phyloP scores from a whole-genome alignment of 30 jellyfish, hydroid and myxozoan genomes.

The Clytia hemisphaerica region DNA sequence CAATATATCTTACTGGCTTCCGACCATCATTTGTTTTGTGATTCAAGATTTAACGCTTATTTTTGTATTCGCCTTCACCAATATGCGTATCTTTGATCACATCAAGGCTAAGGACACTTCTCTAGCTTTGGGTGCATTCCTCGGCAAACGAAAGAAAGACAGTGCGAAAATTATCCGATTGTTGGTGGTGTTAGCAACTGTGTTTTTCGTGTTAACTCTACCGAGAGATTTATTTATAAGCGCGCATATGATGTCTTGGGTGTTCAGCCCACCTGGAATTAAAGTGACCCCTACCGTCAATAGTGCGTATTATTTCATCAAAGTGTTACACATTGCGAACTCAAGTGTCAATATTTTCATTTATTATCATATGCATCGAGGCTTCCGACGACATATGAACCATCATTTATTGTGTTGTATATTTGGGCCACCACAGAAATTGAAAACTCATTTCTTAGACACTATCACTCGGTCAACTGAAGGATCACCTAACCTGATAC shows the following conservation, averaged over 20 bases:
- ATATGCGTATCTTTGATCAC: conserved; percentile 29
- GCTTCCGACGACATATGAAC: conserved; percentile 12
- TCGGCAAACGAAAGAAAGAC: conserved; percentile 38
- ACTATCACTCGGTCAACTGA: no score
- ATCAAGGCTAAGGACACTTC: conserved; percentile 27
- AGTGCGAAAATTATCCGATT: conserved; percentile 51
- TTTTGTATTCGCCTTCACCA: conserved; percentile 46
- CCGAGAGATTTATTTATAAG: conserved; percentile 79
- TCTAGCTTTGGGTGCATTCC: conserved; percentile 16
- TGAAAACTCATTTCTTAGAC: no score
- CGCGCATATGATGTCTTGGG: conserved; percentile 58
- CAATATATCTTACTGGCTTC: conserved; percentile 35
- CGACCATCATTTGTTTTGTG: conserved; percentile 40
- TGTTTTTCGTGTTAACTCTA: conserved; percentile 56
- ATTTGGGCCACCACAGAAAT: no score
- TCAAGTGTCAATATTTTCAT: conserved; percentile 86
- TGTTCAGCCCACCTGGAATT: conserved; percentile 47
- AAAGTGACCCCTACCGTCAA: conserved; percentile 8
- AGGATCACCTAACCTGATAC: no score
- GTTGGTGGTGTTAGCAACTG: conserved; percentile 56
- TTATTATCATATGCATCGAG: conserved; percentile 65
- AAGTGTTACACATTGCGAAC: conserved; percentile 77
- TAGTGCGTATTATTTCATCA: conserved; percentile 49
- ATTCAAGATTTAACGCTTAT: conserved; percentile 56
- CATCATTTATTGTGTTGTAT: no score